These are phyloP conservation scores for Cerastis rubricosa DNA, from an alignment of 2,888 invertebrate genomes.

Conservation along the genomic window DNA sequence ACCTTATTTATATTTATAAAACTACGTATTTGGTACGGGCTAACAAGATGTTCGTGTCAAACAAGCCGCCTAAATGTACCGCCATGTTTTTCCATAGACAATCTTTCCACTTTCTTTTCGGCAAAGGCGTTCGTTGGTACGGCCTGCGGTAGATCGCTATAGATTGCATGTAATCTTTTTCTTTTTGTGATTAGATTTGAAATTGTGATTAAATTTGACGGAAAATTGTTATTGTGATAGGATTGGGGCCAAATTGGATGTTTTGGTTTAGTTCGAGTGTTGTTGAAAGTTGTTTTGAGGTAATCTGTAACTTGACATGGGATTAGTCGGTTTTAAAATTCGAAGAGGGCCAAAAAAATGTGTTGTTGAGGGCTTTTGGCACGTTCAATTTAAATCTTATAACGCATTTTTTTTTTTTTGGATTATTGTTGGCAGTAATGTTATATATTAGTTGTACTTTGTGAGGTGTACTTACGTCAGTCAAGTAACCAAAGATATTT, in stretches of 20 bases:
- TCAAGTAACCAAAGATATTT: background rate
- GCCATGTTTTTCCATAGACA: conserved; percentile 75
- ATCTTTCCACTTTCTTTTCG: conserved; percentile 76
- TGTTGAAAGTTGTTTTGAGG: conserved; percentile 41
- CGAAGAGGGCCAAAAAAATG: conserved; percentile 32
- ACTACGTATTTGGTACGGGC: conserved; percentile 86
- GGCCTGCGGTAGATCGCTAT: conserved; percentile 71
- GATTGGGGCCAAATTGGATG: conserved; percentile 54
- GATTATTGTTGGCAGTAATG: background rate
- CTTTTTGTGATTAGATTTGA: conserved; percentile 62
- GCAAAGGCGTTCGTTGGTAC: conserved; percentile 65
- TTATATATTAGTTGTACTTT: background rate
- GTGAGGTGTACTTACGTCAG: too few relatives aligned
- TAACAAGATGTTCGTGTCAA: conserved; percentile 89
- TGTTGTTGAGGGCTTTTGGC: conserved; percentile 6
- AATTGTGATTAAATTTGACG: conserved; percentile 68
- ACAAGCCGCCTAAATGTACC: conserved; percentile 79
- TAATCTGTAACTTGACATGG: conserved; percentile 51
- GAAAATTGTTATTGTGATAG: conserved; percentile 65
- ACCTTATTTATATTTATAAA: conserved; percentile 88
- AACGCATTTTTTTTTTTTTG: conserved; percentile 14
- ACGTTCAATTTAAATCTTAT: conserved; percentile 32
- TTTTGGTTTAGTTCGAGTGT: conserved; percentile 52
- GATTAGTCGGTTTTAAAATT: conserved; percentile 48
- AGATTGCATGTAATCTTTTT: conserved; percentile 65